Evolutionary conservation across 2,888 invertebrate genomes (phyloP), one percentile per base, ranked within the genome.

Genomic region (Heliconius cydno): DNA sequence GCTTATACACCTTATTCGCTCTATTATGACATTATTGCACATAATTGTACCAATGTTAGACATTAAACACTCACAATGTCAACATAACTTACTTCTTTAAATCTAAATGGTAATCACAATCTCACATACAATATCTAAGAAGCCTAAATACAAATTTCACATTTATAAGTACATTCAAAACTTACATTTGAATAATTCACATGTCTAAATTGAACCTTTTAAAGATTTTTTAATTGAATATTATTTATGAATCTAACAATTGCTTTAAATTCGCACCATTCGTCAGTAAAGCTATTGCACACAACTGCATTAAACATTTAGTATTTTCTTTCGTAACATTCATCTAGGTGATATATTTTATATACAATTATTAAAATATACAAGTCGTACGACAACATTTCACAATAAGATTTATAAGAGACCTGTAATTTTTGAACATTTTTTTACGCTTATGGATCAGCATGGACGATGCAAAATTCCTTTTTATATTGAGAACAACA

Each of bases 201-300:
- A 73, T 34, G 6, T 38, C 1, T 25, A 68, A n/a, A 25, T 68
- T 25, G n/a, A 41, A 72, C 34, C 2, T 73, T 60, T 60, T 34
- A 3, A 72, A 57, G 22, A 19, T 57, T 72, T 28, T 57, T 28
- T 30, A 28, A 22, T 12, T 34, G 30, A 60, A 34, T 34, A 52
- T 30, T 73, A 30, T 34, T 41, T 10, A n/a, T 38, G n/a, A 60
- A 65, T 75, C 19, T 46, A 41, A 41, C 28, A 10, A 19, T 75
- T 75, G 28, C 19, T 46, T 34, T 46, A 46, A 66, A 75, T 65
- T 60, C 52, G 79, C 79, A 79, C 79, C 74, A 79, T 79, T 67
- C 67, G 41, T 46, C 66, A 63, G 63, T 79, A 78, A 68, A 74
- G 68, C 74, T 74, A 68, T 46, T 46, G 13, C 22, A 46, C 38